Evolutionary conservation across 2,797 vertebrate species (phyloP), one percentile per base, ranked within the genome.

Genomic region (Caiman crocodilus): DNA sequence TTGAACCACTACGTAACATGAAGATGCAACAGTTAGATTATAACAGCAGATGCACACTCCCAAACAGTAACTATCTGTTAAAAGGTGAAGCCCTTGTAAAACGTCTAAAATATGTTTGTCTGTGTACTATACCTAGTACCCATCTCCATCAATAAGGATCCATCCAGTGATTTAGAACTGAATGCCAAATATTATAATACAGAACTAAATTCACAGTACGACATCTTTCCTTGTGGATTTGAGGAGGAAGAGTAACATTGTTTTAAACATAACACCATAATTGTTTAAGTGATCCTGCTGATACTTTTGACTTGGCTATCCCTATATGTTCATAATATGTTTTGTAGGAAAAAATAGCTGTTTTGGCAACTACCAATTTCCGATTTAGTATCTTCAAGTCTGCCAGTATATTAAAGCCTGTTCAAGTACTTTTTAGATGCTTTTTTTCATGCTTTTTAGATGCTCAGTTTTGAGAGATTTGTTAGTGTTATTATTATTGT

Each of bases 171-270:
- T 18, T 32, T 18, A 67, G 65, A 10, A 20, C 65, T 64, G 58
- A 9, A 60, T 84, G 28, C 21, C 16, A 25, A 80, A 71, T 60
- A 76, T 74, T 23, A 65, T 21, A 77, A 17, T 18, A 61, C 4
- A n/a, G 74, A 82, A 67, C 6, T 65, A 83, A 79, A 8, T n/a
- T 83, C 76, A 55, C 4, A 59, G 58, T 25, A 55, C 9, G 21
- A 79, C 35, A 71, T 6, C 14, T 50, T 42, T 73, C 23, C 35
- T 73, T 73, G 13, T 56, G 9, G 57, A 60, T 50, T 74, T 25
- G 10, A 79, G 5, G 58, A 55, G 7, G 10, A 76, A 35, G 65
- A 30, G 58, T 0, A 0, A 32, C 7, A 56, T 61, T 17, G 15
- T 71, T 25, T 50, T 9, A 50, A 50, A 50, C 42, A 50, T 50